Evolutionary conservation across 2,797 vertebrate genomes (phyloP), one percentile per base, ranked within the genome.

Genomic region (Periparus ater): DNA sequence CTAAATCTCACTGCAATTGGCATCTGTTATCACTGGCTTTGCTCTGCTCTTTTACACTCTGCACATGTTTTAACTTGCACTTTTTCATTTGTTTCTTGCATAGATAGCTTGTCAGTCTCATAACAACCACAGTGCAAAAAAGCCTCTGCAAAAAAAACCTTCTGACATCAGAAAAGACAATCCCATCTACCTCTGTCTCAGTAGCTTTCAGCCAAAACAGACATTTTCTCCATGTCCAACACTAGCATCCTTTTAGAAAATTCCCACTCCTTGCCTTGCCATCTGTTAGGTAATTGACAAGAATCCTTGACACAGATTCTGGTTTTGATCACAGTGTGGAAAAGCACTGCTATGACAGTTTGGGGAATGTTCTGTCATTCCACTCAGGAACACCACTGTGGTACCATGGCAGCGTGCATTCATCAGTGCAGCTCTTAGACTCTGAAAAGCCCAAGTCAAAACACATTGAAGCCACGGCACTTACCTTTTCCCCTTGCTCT

Each of bases 401-500:
- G 18, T 0, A 6, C 66, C 58, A 12, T 0, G 4, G 61, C 10
- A 29, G 45, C 0, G 0, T 4, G 8, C 23, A 29, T 3, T 0
- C 6, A 38, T 2, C 3, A 51, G 6, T 1, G 8, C 20, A 5
- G 5, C 0, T 20, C 12, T 21, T 1, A 40, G 1, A 11, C 36
- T 51, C 29, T 5, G 34, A 8, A 36, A 53, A 70, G 19, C 13
- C 53, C 0, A 10, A 47, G 18, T 0, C 47, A 53, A 66, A 54
- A 53, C 1, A 26, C 1, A 1, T 8, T 1, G 7, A 53, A 51
- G 19, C 50, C 2, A 3, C 1, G 0, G 23, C 19, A 58, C 97
- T 80, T 10, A 99, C 99, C 98, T 99, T 99, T 94, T 99, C 99
- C 58, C 99, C 99, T 36, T 98, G 98, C 47, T 99, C 99, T 98